phyloP scores from a whole-genome alignment of 2,797 vertebrate species.

The Microhierax caerulescens region DNA sequence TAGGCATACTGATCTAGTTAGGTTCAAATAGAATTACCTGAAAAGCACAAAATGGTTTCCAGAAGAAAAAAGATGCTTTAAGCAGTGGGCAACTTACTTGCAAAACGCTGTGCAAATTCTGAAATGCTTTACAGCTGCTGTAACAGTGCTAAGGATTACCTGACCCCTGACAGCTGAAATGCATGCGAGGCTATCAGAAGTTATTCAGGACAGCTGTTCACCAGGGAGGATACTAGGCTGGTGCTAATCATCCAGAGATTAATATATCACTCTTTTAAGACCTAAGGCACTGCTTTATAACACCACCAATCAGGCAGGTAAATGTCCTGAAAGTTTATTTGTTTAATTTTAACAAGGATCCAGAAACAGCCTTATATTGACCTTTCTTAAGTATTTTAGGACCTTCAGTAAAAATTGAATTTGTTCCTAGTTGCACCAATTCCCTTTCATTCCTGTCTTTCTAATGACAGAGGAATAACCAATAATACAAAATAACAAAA shows the following conservation, averaged over 20 bases:
- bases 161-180: neutral
- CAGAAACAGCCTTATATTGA: neutral
- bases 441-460: neutral
- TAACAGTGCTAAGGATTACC: neutral
- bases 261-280: neutral
- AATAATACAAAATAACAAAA: too few species aligned
- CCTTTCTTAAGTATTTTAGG: neutral
- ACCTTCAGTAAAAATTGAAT: neutral
- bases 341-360: neutral
- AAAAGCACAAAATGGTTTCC: neutral
- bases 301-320: neutral
- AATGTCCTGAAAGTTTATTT: neutral
- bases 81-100: rapidly evolving
- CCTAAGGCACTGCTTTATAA: neutral
- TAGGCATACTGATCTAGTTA: neutral
- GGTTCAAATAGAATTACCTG: neutral
- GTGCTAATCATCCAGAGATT: neutral
- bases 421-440: neutral
- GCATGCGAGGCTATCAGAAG: neutral
- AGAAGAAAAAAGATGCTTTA: neutral
- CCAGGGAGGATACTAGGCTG: neutral
- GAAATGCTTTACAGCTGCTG: neutral
- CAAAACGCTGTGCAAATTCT: neutral
- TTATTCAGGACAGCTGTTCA: neutral
- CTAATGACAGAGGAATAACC: too few species aligned